Evolutionary conservation across 1,140 invertebrate genomes (phyloP).

Genomic region (Sycophaga agraensis): DNA sequence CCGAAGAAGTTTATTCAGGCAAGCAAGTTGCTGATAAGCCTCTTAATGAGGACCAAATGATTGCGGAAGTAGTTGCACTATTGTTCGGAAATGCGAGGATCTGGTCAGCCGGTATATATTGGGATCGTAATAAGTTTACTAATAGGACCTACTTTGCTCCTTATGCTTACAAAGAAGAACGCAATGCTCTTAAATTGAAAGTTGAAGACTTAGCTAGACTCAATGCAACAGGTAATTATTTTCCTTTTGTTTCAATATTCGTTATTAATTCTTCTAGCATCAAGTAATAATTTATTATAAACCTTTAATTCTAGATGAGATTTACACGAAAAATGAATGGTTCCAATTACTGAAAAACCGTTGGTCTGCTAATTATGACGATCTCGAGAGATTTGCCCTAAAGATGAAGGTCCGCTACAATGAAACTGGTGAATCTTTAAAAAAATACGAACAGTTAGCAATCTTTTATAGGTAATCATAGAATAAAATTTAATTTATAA

Average conservation of each 20-base stretch:
- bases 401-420: constrained; percentile 92
- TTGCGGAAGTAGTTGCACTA: constrained; percentile 87
- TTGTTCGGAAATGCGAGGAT: constrained; percentile 89
- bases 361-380: constrained; percentile 92
- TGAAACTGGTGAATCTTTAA: constrained; percentile 77
- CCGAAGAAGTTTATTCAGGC: constrained; percentile 91
- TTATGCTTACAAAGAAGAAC: constrained; percentile 84
- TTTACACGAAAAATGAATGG: constrained; percentile 83
- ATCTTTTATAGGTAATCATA: constrained; percentile 76
- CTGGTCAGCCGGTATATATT: constrained; percentile 89
- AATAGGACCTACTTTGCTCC: constrained; percentile 92
- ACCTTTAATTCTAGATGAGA: constrained; percentile 61
- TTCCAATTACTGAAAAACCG: constrained; percentile 87
- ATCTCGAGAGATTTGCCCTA: constrained; percentile 86
- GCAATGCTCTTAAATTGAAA: constrained; percentile 82
- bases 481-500: too few species aligned
- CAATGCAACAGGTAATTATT: constrained; percentile 67
- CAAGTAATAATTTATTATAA: background rate
- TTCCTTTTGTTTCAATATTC: constrained; percentile 9
- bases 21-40: constrained; percentile 84
- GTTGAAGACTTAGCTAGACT: constrained; percentile 84
- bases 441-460: constrained; percentile 88
- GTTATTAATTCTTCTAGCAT: background rate
- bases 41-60: constrained; percentile 91
- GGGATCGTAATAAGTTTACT: constrained; percentile 94